Conservation (phyloP, 2,797 vertebrate genomes). For the Sebastes matsubarae region DNA sequence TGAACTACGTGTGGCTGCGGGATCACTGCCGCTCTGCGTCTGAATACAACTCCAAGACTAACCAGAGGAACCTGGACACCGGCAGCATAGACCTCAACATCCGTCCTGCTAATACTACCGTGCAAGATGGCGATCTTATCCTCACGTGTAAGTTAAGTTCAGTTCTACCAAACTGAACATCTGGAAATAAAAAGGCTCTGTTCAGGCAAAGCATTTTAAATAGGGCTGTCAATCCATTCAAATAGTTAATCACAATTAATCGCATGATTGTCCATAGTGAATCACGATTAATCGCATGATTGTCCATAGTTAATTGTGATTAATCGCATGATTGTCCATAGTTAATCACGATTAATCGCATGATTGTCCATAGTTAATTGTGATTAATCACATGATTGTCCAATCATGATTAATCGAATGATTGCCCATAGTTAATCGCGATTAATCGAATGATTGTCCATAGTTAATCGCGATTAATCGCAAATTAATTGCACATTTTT, state of each 20-base stretch:
- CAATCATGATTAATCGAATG: too few relatives aligned
- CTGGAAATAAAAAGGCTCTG: neutral
- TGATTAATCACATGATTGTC: too few relatives aligned
- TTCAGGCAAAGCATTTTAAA: neutral
- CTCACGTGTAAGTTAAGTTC: slow-evolving; percentile 87
- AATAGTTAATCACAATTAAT: too few relatives aligned
- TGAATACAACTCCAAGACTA: slow-evolving; percentile 88
- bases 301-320: fast-evolving
- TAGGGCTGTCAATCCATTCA: too few relatives aligned
- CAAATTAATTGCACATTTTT: too few relatives aligned
- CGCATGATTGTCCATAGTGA: too few relatives aligned
- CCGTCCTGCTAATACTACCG: slow-evolving; percentile 78
- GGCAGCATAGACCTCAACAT: slow-evolving; percentile 87
- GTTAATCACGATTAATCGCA: too few relatives aligned
- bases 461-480: too few relatives aligned
- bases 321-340: too few relatives aligned
- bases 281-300: too few relatives aligned
- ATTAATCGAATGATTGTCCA: too few relatives aligned
- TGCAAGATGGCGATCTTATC: slow-evolving; percentile 83
- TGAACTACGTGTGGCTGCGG: slow-evolving; percentile 93
- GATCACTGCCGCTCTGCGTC: slow-evolving; percentile 92
- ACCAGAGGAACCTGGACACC: slow-evolving; percentile 92
- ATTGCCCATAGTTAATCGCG: fast-evolving
- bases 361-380: too few relatives aligned
- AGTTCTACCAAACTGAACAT: neutral